phyloP scores from a whole-genome alignment of 2,888 invertebrate genomes.

The Harpagoxenus sublaevis region DNA sequence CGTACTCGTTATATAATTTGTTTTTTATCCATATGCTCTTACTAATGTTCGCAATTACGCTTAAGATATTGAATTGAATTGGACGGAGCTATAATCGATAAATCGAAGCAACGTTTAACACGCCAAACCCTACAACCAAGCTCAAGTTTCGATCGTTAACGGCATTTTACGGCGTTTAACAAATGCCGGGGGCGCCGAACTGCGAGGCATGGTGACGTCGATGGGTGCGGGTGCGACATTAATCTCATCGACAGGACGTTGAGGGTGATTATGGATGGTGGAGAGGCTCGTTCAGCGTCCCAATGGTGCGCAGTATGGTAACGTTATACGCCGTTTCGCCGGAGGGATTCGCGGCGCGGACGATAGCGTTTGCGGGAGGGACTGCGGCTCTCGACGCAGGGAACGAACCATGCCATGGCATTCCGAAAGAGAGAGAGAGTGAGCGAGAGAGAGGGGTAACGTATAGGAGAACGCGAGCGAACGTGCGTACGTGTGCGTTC shows the following conservation, averaged over 20 bases:
- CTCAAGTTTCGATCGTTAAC: slow-evolving; percentile 39
- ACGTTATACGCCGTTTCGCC: slow-evolving; percentile 68
- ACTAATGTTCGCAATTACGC: neutral
- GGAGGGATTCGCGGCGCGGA: slow-evolving; percentile 51
- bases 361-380: slow-evolving; percentile 35
- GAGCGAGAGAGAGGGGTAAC: neutral
- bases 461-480: neutral
- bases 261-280: slow-evolving; percentile 81
- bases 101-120: slow-evolving; percentile 12
- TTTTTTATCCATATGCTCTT: neutral
- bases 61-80: slow-evolving; percentile 17
- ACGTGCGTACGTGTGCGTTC: slow-evolving; percentile 42
- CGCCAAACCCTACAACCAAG: neutral
- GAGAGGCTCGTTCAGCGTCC: slow-evolving; percentile 69
- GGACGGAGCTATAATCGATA: neutral
- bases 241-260: slow-evolving; percentile 77
- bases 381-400: slow-evolving; percentile 17
- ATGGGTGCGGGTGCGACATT: slow-evolving; percentile 61
- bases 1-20: neutral
- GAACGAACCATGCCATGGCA: slow-evolving; percentile 40
- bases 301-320: slow-evolving; percentile 63
- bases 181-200: slow-evolving; percentile 39
- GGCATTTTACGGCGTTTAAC: slow-evolving; percentile 50
- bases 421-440: slow-evolving; percentile 32
- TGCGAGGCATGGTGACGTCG: slow-evolving; percentile 34